Evolutionary conservation across 2,113 vertebrate genomes (phyloP).

Genomic region (Pipra filicauda): DNA sequence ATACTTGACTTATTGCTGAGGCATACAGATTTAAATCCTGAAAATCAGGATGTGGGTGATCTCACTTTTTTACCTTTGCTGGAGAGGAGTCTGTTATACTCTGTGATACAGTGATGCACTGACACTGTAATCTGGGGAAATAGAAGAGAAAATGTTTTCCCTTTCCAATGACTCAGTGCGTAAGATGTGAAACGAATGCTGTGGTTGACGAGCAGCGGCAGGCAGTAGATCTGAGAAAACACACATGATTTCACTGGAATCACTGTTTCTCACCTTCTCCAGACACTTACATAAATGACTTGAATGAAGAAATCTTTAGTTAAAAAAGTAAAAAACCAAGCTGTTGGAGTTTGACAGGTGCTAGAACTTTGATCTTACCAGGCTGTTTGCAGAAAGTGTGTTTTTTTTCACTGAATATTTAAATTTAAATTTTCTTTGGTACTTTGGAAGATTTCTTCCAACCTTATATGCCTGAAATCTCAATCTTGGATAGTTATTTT

Average conservation of each 20-base stretch:
- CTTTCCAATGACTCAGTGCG: not conserved
- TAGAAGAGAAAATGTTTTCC: conserved; percentile 12
- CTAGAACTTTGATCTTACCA: not conserved
- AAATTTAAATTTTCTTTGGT: not conserved
- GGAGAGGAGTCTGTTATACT: not conserved
- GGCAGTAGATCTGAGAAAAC: not conserved
- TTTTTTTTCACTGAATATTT: not conserved
- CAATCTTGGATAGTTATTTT: not conserved
- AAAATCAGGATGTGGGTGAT: not conserved
- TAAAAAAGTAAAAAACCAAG: not conserved
- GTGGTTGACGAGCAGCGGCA: not conserved
- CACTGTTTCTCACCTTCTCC: not conserved
- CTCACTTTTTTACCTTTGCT: conserved; percentile 4
- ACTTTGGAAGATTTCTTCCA: not conserved
- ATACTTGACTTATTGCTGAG: not conserved
- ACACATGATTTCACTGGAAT: not conserved
- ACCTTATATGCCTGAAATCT: not conserved
- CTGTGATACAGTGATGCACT: not conserved
- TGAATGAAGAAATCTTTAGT: not conserved
- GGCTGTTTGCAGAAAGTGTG: not conserved
- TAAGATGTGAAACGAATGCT: not conserved
- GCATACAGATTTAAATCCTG: not conserved
- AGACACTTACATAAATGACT: not conserved
- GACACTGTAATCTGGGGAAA: not conserved
- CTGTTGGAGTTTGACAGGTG: not conserved